These are phyloP conservation scores for Picus viridis DNA, from an alignment of 2,797 vertebrate genomes.

Conservation along the genomic window DNA sequence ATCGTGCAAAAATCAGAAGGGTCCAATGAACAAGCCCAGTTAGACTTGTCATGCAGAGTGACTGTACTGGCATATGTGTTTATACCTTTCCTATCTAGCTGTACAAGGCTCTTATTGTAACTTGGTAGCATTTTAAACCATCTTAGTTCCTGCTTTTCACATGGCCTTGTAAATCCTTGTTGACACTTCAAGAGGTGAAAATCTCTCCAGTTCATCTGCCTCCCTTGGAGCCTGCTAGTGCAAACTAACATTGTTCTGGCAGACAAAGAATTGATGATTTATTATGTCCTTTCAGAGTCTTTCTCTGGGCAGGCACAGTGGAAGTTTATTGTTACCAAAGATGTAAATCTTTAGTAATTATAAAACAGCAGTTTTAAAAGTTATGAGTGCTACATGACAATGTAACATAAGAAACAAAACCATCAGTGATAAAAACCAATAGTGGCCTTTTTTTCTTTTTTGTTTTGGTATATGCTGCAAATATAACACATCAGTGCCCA, in stretches of 20 bases:
- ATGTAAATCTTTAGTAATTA: neutral
- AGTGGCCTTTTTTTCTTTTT: neutral
- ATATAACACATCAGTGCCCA: neutral
- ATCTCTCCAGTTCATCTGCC: neutral
- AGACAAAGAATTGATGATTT: neutral
- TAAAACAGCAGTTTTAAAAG: neutral
- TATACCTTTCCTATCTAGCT: neutral
- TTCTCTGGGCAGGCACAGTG: neutral
- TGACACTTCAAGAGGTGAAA: neutral
- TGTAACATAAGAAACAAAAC: neutral
- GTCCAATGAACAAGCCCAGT: neutral
- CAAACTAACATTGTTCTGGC: neutral
- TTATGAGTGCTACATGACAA: neutral
- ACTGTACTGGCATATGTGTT: neutral
- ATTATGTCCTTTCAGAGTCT: neutral
- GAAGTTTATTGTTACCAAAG: neutral
- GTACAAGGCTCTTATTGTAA: neutral
- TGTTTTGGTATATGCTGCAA: neutral
- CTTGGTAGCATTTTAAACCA: neutral
- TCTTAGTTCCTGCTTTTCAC: neutral
- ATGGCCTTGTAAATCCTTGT: neutral
- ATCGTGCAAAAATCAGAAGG: neutral
- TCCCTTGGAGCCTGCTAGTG: neutral
- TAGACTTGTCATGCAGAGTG: neutral
- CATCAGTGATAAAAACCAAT: neutral